Conservation (phyloP, 1,140 invertebrate species). For the Drosophila equinoxialis region DNA sequence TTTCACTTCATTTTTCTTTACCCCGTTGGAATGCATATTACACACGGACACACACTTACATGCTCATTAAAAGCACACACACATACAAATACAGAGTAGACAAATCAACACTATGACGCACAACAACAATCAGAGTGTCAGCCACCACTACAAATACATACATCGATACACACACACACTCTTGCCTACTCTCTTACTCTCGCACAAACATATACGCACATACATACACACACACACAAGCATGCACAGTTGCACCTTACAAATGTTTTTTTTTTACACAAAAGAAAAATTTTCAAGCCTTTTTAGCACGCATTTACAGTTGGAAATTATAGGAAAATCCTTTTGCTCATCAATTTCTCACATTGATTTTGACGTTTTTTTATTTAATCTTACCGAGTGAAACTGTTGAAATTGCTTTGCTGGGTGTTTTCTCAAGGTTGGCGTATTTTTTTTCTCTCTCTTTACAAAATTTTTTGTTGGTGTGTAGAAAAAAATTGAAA, state of each 20-base stretch:
- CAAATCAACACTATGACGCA: slow-evolving; percentile 44
- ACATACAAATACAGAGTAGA: neutral
- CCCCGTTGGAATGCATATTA: slow-evolving; percentile 80
- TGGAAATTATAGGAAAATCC: slow-evolving; percentile 30
- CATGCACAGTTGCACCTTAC: slow-evolving; percentile 73
- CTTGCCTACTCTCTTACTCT: neutral
- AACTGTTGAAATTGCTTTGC: slow-evolving; percentile 66
- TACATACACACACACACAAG: slow-evolving; percentile 43
- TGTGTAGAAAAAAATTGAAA: slow-evolving; percentile 62
- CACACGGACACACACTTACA: slow-evolving; percentile 43
- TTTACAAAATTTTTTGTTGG: slow-evolving; percentile 34
- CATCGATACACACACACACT: slow-evolving; percentile 36
- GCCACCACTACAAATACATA: slow-evolving; percentile 24
- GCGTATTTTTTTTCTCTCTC: slow-evolving; percentile 56
- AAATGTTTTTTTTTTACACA: slow-evolving; percentile 70
- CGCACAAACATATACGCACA: slow-evolving; percentile 15
- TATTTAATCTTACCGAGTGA: slow-evolving; percentile 64
- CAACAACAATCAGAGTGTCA: slow-evolving; percentile 40
- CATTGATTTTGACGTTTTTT: slow-evolving; percentile 14
- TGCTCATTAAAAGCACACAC: slow-evolving; percentile 8
- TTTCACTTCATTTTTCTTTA: slow-evolving; percentile 45
- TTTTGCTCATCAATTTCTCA: slow-evolving; percentile 18
- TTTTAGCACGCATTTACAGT: slow-evolving; percentile 60
- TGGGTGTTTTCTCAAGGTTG: slow-evolving; percentile 76
- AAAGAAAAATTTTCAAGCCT: slow-evolving; percentile 63